These are phyloP conservation scores for Pimephales promelas DNA, from an alignment of 2,113 vertebrate genomes.

Conservation along the genomic window DNA sequence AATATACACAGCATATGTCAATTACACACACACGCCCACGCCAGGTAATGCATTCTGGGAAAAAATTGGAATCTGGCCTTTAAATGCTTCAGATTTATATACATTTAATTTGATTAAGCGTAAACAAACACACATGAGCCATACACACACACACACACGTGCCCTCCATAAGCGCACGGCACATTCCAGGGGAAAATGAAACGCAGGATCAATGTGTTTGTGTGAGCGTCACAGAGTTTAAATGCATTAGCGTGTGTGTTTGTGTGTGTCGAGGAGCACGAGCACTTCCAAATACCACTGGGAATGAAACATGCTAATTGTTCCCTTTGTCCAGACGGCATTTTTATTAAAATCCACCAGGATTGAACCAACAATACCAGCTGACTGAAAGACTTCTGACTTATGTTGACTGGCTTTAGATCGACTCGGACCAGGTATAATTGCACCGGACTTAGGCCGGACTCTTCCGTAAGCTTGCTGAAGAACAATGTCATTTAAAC, in stretches of 20 bases:
- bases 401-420: conserved; percentile 1
- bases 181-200: conserved; percentile 3
- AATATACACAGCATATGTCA: conserved; percentile 38
- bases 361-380: conserved; percentile 11
- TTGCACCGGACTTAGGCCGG: not conserved
- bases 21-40: conserved; percentile 15
- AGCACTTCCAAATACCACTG: not conserved
- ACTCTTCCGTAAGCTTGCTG: conserved; percentile 39
- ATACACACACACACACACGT: not conserved
- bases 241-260: conserved; percentile 2
- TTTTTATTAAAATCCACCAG: conserved; percentile 13
- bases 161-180: not conserved
- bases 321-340: not conserved
- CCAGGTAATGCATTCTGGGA: conserved; percentile 50
- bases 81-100: conserved; percentile 53
- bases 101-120: conserved; percentile 38
- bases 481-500: conserved; percentile 59
- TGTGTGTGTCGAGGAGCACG: not conserved
- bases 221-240: not conserved
- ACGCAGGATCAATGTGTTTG: conserved; percentile 13
- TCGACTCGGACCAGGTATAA: not conserved
- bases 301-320: conserved; percentile 28
- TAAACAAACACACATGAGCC: conserved; percentile 10
- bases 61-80: conserved; percentile 39
- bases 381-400: not conserved